A percentile compares a stretch with the other conserved stretches of the same genome.
Conservation (phyloP, 2,113 vertebrate genomes). For the Neolamprologus brichardi region DNA sequence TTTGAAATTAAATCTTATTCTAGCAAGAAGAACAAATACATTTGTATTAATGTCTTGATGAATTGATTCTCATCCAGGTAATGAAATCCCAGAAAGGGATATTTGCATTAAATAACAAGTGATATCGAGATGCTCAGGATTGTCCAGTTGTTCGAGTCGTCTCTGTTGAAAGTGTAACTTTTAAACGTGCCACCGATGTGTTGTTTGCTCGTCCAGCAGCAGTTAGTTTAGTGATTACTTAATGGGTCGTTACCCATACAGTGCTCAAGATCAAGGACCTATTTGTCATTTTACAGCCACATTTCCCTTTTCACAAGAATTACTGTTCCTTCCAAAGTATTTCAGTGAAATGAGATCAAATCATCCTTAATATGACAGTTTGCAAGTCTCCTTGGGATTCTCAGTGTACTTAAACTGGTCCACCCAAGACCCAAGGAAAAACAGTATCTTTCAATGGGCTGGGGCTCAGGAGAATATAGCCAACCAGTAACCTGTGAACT, state of each 20-base stretch:
- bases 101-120: neutral
- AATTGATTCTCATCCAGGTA: neutral
- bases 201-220: neutral
- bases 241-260: neutral
- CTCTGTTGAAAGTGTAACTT: neutral
- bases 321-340: neutral
- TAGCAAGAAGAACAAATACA: neutral
- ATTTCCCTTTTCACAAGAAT: neutral
- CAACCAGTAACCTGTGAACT: neutral
- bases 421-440: neutral
- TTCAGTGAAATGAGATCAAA: neutral
- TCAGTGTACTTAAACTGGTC: neutral
- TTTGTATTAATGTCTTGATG: neutral
- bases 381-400: neutral
- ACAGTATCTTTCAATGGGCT: neutral
- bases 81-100: neutral
- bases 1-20: neutral
- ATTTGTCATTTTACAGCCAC: neutral
- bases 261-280: neutral
- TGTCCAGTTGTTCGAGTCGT: neutral
- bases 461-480: neutral
- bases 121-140: neutral
- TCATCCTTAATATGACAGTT: neutral
- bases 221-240: neutral
- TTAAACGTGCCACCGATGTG: neutral